Percentiles rank a stretch among this genome's conserved stretches.
phyloP scores from a whole-genome alignment of 2,113 vertebrate genomes.

The Saguinus imperator region DNA sequence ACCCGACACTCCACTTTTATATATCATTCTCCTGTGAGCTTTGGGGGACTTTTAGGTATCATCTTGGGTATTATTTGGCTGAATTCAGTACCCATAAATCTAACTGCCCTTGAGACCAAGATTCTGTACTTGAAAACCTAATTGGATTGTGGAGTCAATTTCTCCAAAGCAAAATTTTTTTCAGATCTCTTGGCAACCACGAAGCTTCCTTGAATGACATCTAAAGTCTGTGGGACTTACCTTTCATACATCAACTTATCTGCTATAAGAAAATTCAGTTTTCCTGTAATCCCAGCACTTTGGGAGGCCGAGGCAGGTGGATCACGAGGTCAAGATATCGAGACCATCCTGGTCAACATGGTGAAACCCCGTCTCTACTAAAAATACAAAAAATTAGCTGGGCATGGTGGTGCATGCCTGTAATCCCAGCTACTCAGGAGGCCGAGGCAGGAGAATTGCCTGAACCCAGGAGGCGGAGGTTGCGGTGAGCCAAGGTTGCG shows the following conservation, averaged over 20 bases:
- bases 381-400: too few relatives aligned
- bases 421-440: too few relatives aligned
- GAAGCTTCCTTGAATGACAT: background rate
- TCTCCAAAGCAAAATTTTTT: background rate
- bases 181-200: background rate
- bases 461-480: too few relatives aligned
- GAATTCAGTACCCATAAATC: background rate
- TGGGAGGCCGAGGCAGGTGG: too few relatives aligned
- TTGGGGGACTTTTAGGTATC: background rate
- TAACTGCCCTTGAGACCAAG: background rate
- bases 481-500: too few relatives aligned
- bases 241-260: background rate
- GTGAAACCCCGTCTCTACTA: too few relatives aligned
- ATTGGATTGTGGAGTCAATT: background rate
- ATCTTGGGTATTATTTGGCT: background rate
- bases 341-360: too few relatives aligned
- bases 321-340: too few relatives aligned
- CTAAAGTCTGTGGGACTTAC: background rate
- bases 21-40: background rate
- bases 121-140: background rate
- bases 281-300: too few relatives aligned
- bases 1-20: background rate
- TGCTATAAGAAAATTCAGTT: background rate
- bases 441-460: too few relatives aligned
- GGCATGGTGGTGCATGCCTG: too few relatives aligned